Conservation (phyloP, 2,113 vertebrate genomes). For the Lethenteron reissneri region DNA sequence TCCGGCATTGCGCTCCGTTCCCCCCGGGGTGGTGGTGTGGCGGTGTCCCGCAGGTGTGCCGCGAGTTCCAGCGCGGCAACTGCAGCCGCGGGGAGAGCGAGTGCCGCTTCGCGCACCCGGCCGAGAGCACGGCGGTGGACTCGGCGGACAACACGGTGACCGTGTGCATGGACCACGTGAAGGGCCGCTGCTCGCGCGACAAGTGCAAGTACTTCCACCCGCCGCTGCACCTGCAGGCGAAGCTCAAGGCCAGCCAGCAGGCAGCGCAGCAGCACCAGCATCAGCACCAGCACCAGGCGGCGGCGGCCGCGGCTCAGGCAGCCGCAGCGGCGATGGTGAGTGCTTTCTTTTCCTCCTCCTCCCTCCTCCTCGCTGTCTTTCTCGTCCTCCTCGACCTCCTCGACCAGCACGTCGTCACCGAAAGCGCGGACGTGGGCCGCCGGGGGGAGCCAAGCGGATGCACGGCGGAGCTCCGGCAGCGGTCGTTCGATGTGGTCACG, state of each 20-base stretch:
- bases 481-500: too few relatives aligned
- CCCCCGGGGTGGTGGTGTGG: not conserved
- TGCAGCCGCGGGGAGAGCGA: constrained; percentile 92
- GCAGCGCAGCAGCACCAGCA: constrained; percentile 58
- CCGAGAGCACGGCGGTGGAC: constrained; percentile 82
- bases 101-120: constrained; percentile 86
- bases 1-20: too few relatives aligned
- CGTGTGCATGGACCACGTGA: constrained; percentile 98
- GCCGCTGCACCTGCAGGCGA: constrained; percentile 85
- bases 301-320: constrained; percentile 10
- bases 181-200: constrained; percentile 83
- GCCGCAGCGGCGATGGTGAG: too few relatives aligned
- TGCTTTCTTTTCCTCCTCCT: too few relatives aligned
- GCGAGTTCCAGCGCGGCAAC: constrained; percentile 90
- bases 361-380: too few relatives aligned
- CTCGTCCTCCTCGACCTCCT: too few relatives aligned
- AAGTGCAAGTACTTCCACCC: constrained; percentile 99
- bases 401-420: too few relatives aligned
- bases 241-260: constrained; percentile 88
- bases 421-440: too few relatives aligned
- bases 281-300: constrained; percentile 57
- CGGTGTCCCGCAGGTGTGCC: constrained; percentile 49
- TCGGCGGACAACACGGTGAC: constrained; percentile 89
- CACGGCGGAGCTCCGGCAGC: too few relatives aligned
- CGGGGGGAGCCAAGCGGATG: too few relatives aligned